A percentile compares a stretch with the other conserved stretches of the same genome.
Evolutionary conservation across 2,888 invertebrate species (phyloP).

Genomic region (Rambutsinella grinnellia): DNA sequence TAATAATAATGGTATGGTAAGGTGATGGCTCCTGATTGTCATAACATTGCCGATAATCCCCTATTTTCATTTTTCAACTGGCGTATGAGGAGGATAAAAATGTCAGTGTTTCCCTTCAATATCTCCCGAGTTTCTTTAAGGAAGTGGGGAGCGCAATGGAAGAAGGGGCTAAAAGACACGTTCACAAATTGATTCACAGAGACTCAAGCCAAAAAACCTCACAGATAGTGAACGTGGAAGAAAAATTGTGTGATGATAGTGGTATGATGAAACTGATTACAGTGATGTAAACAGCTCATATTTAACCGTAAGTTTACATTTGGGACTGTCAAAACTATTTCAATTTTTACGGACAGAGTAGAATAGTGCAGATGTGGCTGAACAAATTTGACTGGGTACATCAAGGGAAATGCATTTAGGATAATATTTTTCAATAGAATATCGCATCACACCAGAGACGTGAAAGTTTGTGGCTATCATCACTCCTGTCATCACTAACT

Average conservation of each 20-base stretch:
- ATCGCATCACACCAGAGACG: too few relatives aligned
- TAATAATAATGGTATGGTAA: constrained; percentile 41
- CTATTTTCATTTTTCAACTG: constrained; percentile 49
- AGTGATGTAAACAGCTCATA: too few relatives aligned
- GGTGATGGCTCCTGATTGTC: constrained; percentile 52
- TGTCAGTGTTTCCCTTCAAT: constrained; percentile 33
- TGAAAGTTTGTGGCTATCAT: too few relatives aligned
- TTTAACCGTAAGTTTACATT: too few relatives aligned
- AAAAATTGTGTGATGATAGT: constrained; percentile 1
- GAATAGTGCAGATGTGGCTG: background rate
- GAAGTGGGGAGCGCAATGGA: too few relatives aligned
- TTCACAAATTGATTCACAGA: too few relatives aligned
- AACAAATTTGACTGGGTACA: constrained; percentile 2
- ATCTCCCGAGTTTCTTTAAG: too few relatives aligned
- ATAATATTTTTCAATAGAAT: constrained; percentile 47
- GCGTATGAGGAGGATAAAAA: constrained; percentile 23
- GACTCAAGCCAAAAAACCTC: too few relatives aligned
- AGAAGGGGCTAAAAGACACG: too few relatives aligned
- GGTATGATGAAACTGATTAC: too few relatives aligned
- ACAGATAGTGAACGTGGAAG: background rate
- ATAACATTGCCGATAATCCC: constrained; percentile 51
- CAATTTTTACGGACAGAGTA: background rate
- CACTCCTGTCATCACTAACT: too few relatives aligned
- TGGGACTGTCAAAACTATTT: constrained; percentile 46
- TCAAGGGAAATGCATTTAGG: constrained; percentile 37